Percentiles rank a stretch among this genome's conserved stretches.
phyloP scores from a whole-genome alignment of 2,797 vertebrate species.

The Smutsia temminckii region DNA sequence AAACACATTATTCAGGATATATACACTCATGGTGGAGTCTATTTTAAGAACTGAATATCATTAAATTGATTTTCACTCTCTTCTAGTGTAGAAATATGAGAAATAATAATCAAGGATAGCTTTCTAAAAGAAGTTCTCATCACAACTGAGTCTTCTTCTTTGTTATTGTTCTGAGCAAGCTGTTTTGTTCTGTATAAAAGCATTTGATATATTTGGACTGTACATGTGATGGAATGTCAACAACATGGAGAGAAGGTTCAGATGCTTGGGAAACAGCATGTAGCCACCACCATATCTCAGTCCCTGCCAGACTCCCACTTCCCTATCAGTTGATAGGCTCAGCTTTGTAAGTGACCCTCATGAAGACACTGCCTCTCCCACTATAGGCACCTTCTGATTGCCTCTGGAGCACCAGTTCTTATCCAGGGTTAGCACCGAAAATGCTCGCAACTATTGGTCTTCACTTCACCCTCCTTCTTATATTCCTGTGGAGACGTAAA shows the following conservation, averaged over 20 bases:
- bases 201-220: background rate
- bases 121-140: background rate
- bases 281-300: too few relatives aligned
- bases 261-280: background rate
- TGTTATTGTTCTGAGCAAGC: background rate
- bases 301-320: background rate
- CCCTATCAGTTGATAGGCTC: too few relatives aligned
- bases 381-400: background rate
- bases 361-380: background rate
- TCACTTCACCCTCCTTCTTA: background rate
- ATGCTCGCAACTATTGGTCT: background rate
- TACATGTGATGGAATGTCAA: background rate
- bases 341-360: background rate
- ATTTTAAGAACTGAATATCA: background rate
- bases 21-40: background rate
- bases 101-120: background rate
- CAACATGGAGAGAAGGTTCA: background rate
- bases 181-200: background rate
- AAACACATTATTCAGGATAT: background rate
- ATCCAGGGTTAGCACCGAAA: background rate
- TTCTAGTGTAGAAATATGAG: background rate
- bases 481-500: background rate
- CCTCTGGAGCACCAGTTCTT: background rate
- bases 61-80: background rate
- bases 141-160: background rate